phyloP scores from a whole-genome alignment of 2,113 vertebrate species.

The Procavia capensis region DNA sequence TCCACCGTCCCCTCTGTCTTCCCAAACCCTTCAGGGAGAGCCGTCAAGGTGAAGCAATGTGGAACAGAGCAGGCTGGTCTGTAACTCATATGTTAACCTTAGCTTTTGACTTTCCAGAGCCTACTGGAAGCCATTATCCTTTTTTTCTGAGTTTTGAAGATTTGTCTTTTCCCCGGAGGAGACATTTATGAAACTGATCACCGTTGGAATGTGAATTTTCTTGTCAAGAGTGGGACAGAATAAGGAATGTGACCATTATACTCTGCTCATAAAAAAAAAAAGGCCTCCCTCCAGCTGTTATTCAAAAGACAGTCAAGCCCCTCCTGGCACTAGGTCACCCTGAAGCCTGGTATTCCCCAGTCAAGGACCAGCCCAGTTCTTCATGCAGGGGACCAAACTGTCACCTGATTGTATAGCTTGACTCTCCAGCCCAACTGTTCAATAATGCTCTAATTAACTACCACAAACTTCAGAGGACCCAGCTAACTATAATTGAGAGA shows the following conservation, averaged over 20 bases:
- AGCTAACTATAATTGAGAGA: slow-evolving; percentile 90
- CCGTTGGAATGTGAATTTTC: slow-evolving; percentile 70
- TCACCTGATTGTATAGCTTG: slow-evolving; percentile 47
- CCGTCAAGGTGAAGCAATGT: background rate
- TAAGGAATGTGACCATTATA: slow-evolving; percentile 70
- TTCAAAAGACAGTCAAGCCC: background rate
- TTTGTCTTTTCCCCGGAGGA: slow-evolving; percentile 52
- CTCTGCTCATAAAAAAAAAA: slow-evolving; percentile 54
- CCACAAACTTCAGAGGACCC: slow-evolving; percentile 88
- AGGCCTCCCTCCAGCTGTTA: slow-evolving; percentile 59
- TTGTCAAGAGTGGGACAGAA: slow-evolving; percentile 64
- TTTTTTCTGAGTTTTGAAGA: slow-evolving; percentile 30
- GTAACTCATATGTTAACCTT: slow-evolving; percentile 15
- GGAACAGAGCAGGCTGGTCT: background rate
- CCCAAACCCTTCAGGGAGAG: background rate
- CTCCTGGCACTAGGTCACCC: slow-evolving; percentile 54
- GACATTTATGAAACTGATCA: slow-evolving; percentile 74
- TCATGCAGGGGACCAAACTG: background rate
- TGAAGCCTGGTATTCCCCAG: background rate
- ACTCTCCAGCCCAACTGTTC: slow-evolving; percentile 78
- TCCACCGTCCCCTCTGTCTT: background rate
- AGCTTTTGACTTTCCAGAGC: slow-evolving; percentile 44
- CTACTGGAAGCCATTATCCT: background rate
- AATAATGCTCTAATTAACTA: slow-evolving; percentile 88
- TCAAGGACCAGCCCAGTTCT: slow-evolving; percentile 9